A percentile compares a stretch with the other conserved stretches of the same genome.
phyloP scores from a whole-genome alignment of 2,113 vertebrate species.

The Crypturellus undulatus region DNA sequence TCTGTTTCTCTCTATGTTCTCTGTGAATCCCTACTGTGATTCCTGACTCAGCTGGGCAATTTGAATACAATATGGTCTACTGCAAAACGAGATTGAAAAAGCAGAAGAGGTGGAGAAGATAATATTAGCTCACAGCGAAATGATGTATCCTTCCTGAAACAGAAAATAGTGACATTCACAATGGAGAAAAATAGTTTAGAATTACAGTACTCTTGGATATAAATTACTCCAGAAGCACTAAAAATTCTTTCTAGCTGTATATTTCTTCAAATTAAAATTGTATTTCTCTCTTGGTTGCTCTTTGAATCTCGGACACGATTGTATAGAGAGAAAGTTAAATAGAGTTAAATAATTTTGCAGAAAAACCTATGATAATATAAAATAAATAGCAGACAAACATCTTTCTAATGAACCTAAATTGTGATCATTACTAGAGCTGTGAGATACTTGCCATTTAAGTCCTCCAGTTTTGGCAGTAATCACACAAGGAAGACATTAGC shows the following conservation, averaged over 20 bases:
- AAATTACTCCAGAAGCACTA: not conserved
- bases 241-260: not conserved
- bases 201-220: not conserved
- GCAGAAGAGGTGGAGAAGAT: not conserved
- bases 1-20: not conserved
- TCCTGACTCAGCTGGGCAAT: not conserved
- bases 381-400: not conserved
- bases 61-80: not conserved
- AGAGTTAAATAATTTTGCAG: not conserved
- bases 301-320: not conserved
- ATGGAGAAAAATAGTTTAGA: not conserved
- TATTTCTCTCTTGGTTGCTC: not conserved
- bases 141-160: not conserved
- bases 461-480: not conserved
- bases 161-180: not conserved
- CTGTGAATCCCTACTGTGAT: not conserved
- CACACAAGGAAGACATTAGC: not conserved
- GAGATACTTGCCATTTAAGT: not conserved
- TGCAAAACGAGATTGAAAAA: not conserved
- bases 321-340: not conserved
- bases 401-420: not conserved
- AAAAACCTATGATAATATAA: not conserved
- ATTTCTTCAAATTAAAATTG: not conserved
- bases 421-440: not conserved
- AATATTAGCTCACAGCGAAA: not conserved